Evolutionary conservation across 2,797 vertebrate species (phyloP), one percentile per base, ranked within the genome.

Genomic region (Lates japonicus): DNA sequence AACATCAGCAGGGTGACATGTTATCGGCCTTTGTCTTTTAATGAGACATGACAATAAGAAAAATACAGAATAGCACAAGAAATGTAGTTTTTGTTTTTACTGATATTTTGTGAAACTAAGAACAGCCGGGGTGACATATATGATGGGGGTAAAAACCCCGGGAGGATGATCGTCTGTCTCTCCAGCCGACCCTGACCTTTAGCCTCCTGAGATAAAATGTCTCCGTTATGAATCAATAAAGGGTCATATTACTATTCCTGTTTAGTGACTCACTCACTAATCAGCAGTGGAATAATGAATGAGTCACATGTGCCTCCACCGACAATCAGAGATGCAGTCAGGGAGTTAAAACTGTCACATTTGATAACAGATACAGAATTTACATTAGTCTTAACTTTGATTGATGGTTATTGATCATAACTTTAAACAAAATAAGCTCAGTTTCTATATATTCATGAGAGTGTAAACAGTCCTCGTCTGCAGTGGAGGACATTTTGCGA

Each of bases 151-250:
- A 55, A 51, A 66, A 20, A 68, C 25, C 51, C 17, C 14, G 31
- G 9, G 33, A 66, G n/a, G 20, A 10, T 12, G 46, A 39, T 11
- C 16, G 35, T 69, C 29, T 39, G 22, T 37, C 22, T 39, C 17
- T 57, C 48, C 7, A 1, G 17, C 57, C 67, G 16, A 71, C 68
- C 55, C 51, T 63, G 70, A 75, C 51, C 61, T 80, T 69, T 83
- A 66, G 86, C 61, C 64, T 67, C 44, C 41, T 16, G 0, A 48
- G 41, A 71, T 68, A 17, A 54, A 59, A 72, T 61, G 20, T 69
- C 49, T 63, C 48, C 3, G 48, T 64, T 7, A 41, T 51, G 17
- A 70, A 82, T 81, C 62, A 73, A 77, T 86, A 64, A 64, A 6
- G 20, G 48, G 67, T 88, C 19, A 20, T 11, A 5, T 86, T 82